phyloP scores from a whole-genome alignment of 2,888 invertebrate genomes.

The Apodemia mormo region DNA sequence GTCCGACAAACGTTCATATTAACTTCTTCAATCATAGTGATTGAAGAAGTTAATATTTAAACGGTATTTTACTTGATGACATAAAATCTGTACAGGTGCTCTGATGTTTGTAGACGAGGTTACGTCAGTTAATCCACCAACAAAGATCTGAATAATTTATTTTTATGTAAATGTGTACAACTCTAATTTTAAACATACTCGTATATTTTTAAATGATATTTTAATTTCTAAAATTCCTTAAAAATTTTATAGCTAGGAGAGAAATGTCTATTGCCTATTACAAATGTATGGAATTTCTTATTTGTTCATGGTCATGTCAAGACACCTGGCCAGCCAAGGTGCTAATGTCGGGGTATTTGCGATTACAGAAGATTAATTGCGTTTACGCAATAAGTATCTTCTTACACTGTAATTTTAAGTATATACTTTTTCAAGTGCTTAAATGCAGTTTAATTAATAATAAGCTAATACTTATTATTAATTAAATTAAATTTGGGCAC shows the following conservation, averaged over 20 bases:
- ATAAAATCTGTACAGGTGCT: conserved; percentile 71
- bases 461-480: too few species aligned
- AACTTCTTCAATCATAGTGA: too few species aligned
- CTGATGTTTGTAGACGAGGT: conserved; percentile 34
- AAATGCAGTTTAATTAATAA: too few species aligned
- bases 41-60: neutral
- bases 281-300: neutral
- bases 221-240: neutral
- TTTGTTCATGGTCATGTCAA: too few species aligned
- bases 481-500: too few species aligned
- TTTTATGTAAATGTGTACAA: neutral
- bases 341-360: too few species aligned
- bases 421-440: too few species aligned
- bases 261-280: neutral
- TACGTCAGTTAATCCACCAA: conserved; percentile 21
- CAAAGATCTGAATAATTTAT: conserved; percentile 4
- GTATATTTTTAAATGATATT: neutral
- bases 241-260: neutral
- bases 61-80: neutral
- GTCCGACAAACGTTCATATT: neutral
- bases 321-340: too few species aligned
- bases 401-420: too few species aligned
- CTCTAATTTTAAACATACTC: neutral
- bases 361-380: too few species aligned
- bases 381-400: too few species aligned